Base-by-base conservation (phyloP, 2,888 invertebrate genomes). In the Stenoptilia bipunctidactyla region DNA sequence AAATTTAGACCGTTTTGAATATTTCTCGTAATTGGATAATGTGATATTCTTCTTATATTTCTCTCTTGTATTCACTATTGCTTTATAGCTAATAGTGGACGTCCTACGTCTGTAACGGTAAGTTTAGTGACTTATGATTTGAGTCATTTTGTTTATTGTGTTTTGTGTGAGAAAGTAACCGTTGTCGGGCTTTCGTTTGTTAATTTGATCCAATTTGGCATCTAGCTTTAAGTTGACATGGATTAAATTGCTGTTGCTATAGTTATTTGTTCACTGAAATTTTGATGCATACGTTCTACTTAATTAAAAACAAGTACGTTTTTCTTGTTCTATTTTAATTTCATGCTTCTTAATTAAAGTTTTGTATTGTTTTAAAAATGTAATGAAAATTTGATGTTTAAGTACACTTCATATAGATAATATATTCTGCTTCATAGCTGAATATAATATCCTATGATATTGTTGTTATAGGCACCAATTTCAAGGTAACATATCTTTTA, bases 121-220 rank as follows among this genome's bases (percentile, higher is more conserved):
- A 73, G 80, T 71, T 61, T 63, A 52, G 52, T 66, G 70, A 68
- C 72, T 71, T 74, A 68, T 66, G 61, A 66, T 52, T 59, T 51
- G 59, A 65, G 66, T 60, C 79, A 82, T 79, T 77, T 79, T 80
- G 76, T 72, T 61, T 50, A 62, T 60, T 62, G 20, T 20, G 20
- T 20, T 20, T n/a, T n/a, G n/a, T n/a, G 67, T 60, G 68, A 69
- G 75, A 79, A 79, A 79, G 80, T 79, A 63, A 71, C 77, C 77
- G 83, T 80, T 77, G 70, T 71, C 61, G 63, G 57, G 60, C 60
- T 58, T 57, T 62, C 55, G 51, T 52, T 56, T 64, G 63, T 61
- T 66, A 67, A 63, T 66, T 63, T 58, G 74, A 62, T 79, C 76
- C 52, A 74, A 66, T 76, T 82, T 77, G 69, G 60, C 63, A 61